Evolutionary conservation across 2,888 invertebrate genomes (phyloP), one percentile per base, ranked within the genome.

Genomic region (Invenusta paracnida): DNA sequence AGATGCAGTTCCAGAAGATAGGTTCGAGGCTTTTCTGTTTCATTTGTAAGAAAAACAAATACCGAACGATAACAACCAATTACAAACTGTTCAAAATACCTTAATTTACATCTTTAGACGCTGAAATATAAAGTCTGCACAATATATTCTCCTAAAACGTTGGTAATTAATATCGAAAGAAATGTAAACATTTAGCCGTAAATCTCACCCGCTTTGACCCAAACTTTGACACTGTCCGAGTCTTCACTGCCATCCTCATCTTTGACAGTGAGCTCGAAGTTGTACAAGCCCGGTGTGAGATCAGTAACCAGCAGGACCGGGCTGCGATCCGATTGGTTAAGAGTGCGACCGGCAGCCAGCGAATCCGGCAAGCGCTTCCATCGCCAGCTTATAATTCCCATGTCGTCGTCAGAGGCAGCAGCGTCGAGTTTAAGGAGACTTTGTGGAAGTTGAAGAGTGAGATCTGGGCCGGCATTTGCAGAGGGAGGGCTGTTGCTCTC

Each of bases 291-390:
- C 23, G 84, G 84, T 25, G n/a, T 28, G 17, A 84, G 73, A 25
- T 82, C 81, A 27, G 84, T 81, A 0, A 84, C 23, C 27, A 84
- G 29, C 25, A 84, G 84, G n/a, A 84, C 73, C 0, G 84, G 28
- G 23, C 66, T 67, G 13, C 1, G 28, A 17, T n/a, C 83, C n/a
- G 84, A 84, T 29, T 81, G 29, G 84, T 84, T 83, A 23, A 84
- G 66, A 83, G 29, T 31, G 17, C 17, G 5, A n/a, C 84, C 84
- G 13, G 0, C 84, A 23, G 84, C 82, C 27, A 79, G 66, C 0
- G 27, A 27, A 23, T 84, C 81, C 23, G 23, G 23, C 1, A 73
- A 5, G 0, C 84, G 84, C 0, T 83, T 84, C 84, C 84, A 84
- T 1, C 23, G n/a, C 25, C n/a, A 84, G 67, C 11, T 29, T 2